Percentiles rank a stretch among this genome's conserved stretches.
These are phyloP conservation scores for Porphyrio hochstetteri DNA, from an alignment of 2,113 vertebrate genomes.

Conservation along the genomic window DNA sequence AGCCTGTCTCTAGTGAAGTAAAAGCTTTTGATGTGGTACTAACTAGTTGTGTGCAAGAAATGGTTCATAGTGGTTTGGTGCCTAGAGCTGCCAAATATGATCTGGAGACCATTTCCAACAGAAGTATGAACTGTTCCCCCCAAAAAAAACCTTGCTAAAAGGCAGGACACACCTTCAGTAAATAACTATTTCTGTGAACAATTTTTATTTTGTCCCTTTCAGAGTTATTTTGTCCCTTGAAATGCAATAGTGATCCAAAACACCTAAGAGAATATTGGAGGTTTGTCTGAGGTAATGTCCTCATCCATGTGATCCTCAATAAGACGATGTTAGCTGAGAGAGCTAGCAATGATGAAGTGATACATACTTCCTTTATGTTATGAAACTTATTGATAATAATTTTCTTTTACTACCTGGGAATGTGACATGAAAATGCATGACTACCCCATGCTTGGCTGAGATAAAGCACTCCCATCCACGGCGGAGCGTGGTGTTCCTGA, in stretches of 20 bases:
- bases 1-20: neutral
- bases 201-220: neutral
- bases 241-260: neutral
- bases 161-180: neutral
- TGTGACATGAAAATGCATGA: neutral
- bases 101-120: neutral
- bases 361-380: neutral
- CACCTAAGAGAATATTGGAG: neutral
- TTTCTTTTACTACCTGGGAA: neutral
- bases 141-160: neutral
- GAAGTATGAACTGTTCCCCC: neutral
- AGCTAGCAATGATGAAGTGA: neutral
- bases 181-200: neutral
- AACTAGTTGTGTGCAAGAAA: neutral
- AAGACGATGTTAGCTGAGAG: neutral
- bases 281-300: neutral
- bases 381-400: neutral
- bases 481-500: neutral
- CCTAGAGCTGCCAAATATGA: neutral
- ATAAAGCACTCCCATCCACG: neutral
- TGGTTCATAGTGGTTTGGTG: neutral
- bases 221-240: neutral
- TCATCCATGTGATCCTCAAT: neutral
- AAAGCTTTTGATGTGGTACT: neutral
- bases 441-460: neutral